Percentiles rank a stretch among this genome's conserved stretches.
phyloP scores from a whole-genome alignment of 2,888 invertebrate species.

The Cheilosia pagana region DNA sequence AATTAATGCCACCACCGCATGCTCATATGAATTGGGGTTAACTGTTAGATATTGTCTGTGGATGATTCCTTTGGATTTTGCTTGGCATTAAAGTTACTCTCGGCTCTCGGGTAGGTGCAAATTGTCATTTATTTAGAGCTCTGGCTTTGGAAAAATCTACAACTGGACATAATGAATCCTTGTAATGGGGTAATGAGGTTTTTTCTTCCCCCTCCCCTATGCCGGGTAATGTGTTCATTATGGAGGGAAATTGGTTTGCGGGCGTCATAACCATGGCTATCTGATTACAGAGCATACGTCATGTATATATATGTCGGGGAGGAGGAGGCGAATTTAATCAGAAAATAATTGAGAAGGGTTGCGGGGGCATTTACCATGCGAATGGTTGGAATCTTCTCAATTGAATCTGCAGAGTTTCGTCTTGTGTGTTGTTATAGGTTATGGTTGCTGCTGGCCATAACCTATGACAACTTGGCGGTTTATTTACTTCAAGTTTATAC shows the following conservation, averaged over 20 bases:
- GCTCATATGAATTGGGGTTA: conserved; percentile 66
- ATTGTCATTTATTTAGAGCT: conserved; percentile 28
- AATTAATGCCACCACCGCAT: conserved; percentile 63
- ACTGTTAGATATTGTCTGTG: conserved; percentile 34
- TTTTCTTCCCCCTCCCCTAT: conserved; percentile 17
- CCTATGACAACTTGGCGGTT: background rate
- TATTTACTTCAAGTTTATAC: too few species aligned
- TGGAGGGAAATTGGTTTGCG: background rate
- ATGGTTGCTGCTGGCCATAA: background rate
- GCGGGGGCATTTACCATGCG: background rate
- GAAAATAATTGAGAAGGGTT: background rate
- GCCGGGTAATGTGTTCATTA: conserved; percentile 46
- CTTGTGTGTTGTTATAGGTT: too few species aligned
- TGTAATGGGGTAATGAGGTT: conserved; percentile 57
- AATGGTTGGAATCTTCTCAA: too few species aligned
- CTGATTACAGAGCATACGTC: background rate
- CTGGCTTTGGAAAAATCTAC: conserved; percentile 29
- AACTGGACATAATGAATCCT: conserved; percentile 55
- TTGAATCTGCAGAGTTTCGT: too few species aligned
- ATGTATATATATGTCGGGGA: background rate
- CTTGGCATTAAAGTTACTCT: conserved; percentile 12
- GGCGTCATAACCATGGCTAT: background rate
- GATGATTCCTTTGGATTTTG: conserved; percentile 2
- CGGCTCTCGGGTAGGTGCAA: conserved; percentile 23
- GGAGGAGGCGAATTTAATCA: background rate